Evolutionary conservation across 2,797 vertebrate genomes (phyloP).

Genomic region (Sternarchorhynchus goeldii): DNA sequence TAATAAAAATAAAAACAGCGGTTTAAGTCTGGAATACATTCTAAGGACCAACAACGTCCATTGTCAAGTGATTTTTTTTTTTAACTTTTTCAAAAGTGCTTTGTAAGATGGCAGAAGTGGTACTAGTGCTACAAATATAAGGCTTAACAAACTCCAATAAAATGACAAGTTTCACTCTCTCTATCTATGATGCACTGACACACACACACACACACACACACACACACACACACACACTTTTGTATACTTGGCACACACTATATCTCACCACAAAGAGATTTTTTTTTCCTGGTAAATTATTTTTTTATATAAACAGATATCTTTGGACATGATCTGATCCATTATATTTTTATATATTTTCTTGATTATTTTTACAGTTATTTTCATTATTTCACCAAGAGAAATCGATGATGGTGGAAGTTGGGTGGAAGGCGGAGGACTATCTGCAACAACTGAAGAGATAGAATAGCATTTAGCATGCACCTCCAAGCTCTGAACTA

Average conservation of each 20-base stretch:
- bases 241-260: background rate
- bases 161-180: background rate
- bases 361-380: background rate
- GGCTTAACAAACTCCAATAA: background rate
- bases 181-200: too few relatives aligned
- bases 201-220: background rate
- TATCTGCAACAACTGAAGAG: background rate
- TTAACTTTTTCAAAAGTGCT: background rate
- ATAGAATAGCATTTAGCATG: background rate
- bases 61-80: background rate
- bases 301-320: slow-evolving; percentile 1
- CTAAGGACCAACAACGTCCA: slow-evolving; percentile 16
- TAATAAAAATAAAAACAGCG: slow-evolving; percentile 11
- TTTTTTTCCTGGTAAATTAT: background rate
- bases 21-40: slow-evolving; percentile 15
- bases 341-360: background rate
- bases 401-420: too few relatives aligned
- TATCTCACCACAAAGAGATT: background rate
- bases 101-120: slow-evolving; percentile 6
- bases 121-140: background rate
- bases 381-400: background rate
- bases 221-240: background rate
- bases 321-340: background rate
- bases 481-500: slow-evolving; percentile 3
- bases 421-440: background rate